phyloP scores from a whole-genome alignment of 2,113 vertebrate genomes.

The Melanostigma gelatinosum region DNA sequence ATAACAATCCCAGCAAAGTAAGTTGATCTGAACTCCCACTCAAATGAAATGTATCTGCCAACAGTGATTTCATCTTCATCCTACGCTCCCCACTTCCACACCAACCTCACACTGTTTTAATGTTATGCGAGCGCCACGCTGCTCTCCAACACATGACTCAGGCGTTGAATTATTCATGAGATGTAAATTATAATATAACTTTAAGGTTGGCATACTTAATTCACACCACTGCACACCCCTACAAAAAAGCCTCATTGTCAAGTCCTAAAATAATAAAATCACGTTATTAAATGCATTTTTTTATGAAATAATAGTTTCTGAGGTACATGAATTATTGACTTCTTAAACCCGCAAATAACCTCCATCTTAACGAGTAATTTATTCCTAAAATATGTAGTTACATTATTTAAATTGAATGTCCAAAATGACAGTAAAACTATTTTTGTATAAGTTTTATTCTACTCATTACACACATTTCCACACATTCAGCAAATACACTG shows the following conservation, averaged over 20 bases:
- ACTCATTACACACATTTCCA: not conserved
- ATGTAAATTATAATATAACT: not conserved
- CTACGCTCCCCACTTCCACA: slow-evolving; percentile 9
- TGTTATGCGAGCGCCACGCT: not conserved
- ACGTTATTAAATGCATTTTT: not conserved
- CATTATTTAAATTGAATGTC: not conserved
- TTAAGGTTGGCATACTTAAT: not conserved
- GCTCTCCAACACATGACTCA: slow-evolving; percentile 16
- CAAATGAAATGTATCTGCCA: slow-evolving; percentile 9
- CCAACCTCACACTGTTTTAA: not conserved
- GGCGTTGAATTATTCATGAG: not conserved
- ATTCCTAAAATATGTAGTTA: not conserved
- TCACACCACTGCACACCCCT: not conserved
- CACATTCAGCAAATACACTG: not conserved
- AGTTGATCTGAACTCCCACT: slow-evolving; percentile 14
- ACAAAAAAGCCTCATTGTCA: not conserved
- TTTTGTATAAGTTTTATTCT: not conserved
- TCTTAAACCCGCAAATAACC: not conserved
- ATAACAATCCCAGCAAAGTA: not conserved
- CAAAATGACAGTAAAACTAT: not conserved
- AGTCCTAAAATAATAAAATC: not conserved
- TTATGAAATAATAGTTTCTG: not conserved
- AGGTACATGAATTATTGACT: not conserved
- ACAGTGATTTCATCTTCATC: slow-evolving; percentile 9
- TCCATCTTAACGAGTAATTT: not conserved